Evolutionary conservation across 1,140 invertebrate genomes (phyloP).

Genomic region (Helicoverpa zea): DNA sequence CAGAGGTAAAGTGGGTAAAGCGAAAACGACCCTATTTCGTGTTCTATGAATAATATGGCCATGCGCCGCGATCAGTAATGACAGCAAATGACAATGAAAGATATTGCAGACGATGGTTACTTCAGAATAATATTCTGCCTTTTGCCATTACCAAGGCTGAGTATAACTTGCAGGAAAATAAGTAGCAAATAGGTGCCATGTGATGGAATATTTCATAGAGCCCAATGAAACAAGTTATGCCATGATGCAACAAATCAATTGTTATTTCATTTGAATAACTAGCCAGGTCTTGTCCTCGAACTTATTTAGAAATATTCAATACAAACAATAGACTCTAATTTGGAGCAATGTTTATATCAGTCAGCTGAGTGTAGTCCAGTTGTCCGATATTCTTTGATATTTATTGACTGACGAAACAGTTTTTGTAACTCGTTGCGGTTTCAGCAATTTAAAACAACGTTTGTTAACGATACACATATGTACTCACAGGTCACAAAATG

Average conservation of each 20-base stretch:
- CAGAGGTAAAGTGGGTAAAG: too few relatives aligned
- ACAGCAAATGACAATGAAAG: not conserved
- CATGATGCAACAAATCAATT: not conserved
- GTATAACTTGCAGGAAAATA: too few relatives aligned
- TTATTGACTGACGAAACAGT: slow-evolving; percentile 39
- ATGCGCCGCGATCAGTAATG: not conserved
- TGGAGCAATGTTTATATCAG: slow-evolving; percentile 27
- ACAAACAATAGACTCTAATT: not conserved
- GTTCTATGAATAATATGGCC: too few relatives aligned
- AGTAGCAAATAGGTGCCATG: not conserved
- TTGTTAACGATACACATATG: not conserved
- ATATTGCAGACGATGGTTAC: not conserved
- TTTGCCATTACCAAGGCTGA: too few relatives aligned
- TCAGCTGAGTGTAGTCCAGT: slow-evolving; percentile 4
- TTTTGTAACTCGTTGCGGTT: slow-evolving; percentile 19
- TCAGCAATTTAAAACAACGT: slow-evolving; percentile 13
- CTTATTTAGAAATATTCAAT: slow-evolving; percentile 18
- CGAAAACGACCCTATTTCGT: too few relatives aligned
- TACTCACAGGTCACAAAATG: slow-evolving; percentile 8
- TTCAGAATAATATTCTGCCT: too few relatives aligned
- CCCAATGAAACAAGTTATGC: not conserved
- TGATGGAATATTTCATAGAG: not conserved
- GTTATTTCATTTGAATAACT: not conserved
- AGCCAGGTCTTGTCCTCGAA: slow-evolving; percentile 23
- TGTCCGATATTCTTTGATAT: slow-evolving; percentile 18